A percentile compares a stretch with the other conserved stretches of the same genome.
Evolutionary conservation across 2,113 vertebrate genomes (phyloP).

Genomic region (Neoarius graeffei): DNA sequence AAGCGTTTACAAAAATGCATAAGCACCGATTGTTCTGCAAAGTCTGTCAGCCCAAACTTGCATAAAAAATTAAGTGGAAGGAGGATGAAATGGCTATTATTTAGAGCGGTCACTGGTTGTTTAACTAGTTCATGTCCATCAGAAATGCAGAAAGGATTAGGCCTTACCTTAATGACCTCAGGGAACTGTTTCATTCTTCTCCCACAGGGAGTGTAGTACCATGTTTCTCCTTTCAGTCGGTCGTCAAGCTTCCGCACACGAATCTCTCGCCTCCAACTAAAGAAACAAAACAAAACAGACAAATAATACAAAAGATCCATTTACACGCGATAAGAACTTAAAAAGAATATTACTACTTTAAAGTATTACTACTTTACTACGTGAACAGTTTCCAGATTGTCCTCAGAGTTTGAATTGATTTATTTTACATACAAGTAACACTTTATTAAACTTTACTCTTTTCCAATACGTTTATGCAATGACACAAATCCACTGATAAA

Average conservation of each 20-base stretch:
- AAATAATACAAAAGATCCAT: background rate
- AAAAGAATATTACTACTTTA: background rate
- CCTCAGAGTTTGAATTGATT: background rate
- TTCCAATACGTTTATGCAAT: background rate
- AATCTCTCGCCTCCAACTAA: slow-evolving; percentile 90
- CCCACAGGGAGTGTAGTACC: slow-evolving; percentile 96
- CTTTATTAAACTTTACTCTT: background rate
- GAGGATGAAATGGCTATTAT: background rate
- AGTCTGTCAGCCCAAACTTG: background rate
- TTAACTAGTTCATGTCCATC: background rate
- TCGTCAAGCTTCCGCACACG: slow-evolving; percentile 85
- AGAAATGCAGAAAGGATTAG: background rate
- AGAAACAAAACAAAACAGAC: background rate
- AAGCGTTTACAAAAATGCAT: background rate
- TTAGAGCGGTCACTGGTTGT: no score
- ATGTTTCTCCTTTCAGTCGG: slow-evolving; percentile 94
- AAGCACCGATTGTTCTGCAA: background rate
- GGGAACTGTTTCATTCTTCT: slow-evolving; percentile 97
- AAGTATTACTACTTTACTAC: background rate
- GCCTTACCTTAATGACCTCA: slow-evolving; percentile 89
- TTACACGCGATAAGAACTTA: background rate
- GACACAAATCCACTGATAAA: background rate
- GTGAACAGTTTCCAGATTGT: background rate
- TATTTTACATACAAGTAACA: background rate
- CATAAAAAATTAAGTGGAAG: background rate